Percentiles rank a stretch among this genome's conserved stretches.
Conservation (phyloP, 2,113 vertebrate species). For the Zonotrichia leucophrys region DNA sequence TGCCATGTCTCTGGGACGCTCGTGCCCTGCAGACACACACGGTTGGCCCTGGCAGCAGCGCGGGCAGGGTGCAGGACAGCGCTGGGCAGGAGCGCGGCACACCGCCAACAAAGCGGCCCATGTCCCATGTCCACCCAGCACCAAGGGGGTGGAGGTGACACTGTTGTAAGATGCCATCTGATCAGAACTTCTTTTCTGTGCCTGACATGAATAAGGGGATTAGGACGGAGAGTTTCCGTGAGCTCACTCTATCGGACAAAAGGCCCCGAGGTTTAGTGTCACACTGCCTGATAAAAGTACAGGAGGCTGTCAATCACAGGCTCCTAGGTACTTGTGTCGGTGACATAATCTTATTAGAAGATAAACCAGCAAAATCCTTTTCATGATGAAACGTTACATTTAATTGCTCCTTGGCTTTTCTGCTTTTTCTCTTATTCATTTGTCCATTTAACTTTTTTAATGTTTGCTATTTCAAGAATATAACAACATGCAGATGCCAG, state of each 20-base stretch:
- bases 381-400: constrained; percentile 84
- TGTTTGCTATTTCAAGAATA: constrained; percentile 65
- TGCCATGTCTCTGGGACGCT: background rate
- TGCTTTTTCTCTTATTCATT: constrained; percentile 55
- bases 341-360: constrained; percentile 96
- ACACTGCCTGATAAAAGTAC: constrained; percentile 95
- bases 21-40: background rate
- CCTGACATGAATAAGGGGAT: constrained; percentile 99
- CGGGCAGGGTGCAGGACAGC: background rate
- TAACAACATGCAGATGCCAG: constrained; percentile 46
- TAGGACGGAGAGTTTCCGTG: constrained; percentile 96
- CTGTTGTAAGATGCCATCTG: constrained; percentile 81
- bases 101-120: background rate
- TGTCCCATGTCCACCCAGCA: constrained; percentile 79
- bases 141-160: constrained; percentile 79
- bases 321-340: constrained; percentile 86
- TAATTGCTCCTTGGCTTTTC: constrained; percentile 74
- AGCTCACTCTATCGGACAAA: constrained; percentile 92
- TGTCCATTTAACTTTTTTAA: constrained; percentile 67
- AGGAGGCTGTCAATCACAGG: constrained; percentile 94
- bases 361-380: constrained; percentile 87
- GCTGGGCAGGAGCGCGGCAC: background rate
- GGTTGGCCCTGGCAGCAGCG: background rate
- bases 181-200: constrained; percentile 84
- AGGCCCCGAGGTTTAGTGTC: constrained; percentile 88